Evolutionary conservation across 2,888 invertebrate species (phyloP), one percentile per base, ranked within the genome.

Genomic region (Caenorhabditis sinica): DNA sequence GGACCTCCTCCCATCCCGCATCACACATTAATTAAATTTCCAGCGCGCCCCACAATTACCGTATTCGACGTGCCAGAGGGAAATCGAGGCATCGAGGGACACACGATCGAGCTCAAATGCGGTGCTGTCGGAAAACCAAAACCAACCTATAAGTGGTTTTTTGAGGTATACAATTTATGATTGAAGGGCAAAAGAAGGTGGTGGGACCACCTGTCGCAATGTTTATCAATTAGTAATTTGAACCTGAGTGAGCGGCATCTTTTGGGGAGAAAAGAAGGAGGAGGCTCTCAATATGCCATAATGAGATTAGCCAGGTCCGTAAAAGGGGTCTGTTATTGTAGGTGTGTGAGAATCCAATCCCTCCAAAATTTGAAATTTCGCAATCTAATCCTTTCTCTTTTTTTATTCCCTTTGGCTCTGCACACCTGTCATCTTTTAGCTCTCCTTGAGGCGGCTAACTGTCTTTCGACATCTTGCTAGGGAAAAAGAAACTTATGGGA

Each of bases 111-210:
- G 74, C 85, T 91, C 75, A 88, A 89, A 82, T 91, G 91, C 65
- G 87, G 87, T 49, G 90, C 90, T 11, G 82, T 85, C 56, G 91
- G 90, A 66, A 90, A 89, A 69, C 91, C 91, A 63, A 87, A 83
- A 66, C 91, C 91, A 15, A 72, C 85, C 40, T 91, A 90, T 87
- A 87, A 87, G 84, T 91, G 90, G 90, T 87, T 86, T 82, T 83
- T 85, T 83, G 86, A 88, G 85, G 87, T 88, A 66, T 45, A 11
- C 53, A 68, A 68, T 68, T 68, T 68, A 30, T 49, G 66, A 66
- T 60, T 60, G 63, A 11, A 43, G 40, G 43, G 68, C 49, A 49
- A n/a, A 30, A 15, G 53, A 36, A 30, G n/a, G 0, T 5, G 40
- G 40, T 5, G 13, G 23, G 11, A 49, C 69, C 77, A 77, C 71